These are phyloP conservation scores for Calliphora vomitoria DNA, from an alignment of 2,888 invertebrate genomes.

Conservation along the genomic window DNA sequence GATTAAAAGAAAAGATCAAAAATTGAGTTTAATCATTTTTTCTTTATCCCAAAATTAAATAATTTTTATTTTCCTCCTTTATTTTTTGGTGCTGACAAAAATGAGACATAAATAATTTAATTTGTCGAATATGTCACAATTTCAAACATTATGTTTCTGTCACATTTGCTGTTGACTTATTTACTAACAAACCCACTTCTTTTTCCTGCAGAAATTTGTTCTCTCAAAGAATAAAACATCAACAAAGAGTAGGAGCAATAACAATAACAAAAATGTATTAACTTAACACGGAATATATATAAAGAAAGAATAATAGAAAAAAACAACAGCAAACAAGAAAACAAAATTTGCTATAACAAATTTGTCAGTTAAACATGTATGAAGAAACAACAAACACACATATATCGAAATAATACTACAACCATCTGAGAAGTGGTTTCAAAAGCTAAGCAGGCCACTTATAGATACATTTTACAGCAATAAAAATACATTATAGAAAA, in stretches of 20 bases:
- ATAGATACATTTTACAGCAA: too few species aligned
- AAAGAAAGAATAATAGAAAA: not conserved
- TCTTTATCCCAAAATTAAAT: not conserved
- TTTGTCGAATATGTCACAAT: conserved; percentile 61
- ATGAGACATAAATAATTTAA: conserved; percentile 63
- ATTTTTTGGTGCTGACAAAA: not conserved
- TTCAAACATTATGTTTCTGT: conserved; percentile 50
- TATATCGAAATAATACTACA: not conserved
- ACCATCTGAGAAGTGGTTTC: not conserved
- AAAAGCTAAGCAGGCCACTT: not conserved
- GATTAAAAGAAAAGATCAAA: not conserved
- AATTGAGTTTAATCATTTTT: not conserved
- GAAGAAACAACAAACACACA: not conserved
- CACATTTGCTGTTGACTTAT: conserved; percentile 45
- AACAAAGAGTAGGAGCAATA: conserved; percentile 1
- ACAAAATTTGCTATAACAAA: conserved; percentile 35
- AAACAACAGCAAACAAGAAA: not conserved
- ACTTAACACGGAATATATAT: conserved; percentile 11
- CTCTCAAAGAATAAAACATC: conserved; percentile 1
- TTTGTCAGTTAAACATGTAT: conserved; percentile 4
- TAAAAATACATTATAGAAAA: too few species aligned
- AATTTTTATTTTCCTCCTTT: not conserved
- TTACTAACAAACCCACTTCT: conserved; percentile 15
- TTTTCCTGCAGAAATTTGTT: not conserved
- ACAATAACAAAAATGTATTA: conserved; percentile 6